These are phyloP conservation scores for Mylabris phalerata DNA, from an alignment of 1,140 invertebrate genomes.

Conservation along the genomic window DNA sequence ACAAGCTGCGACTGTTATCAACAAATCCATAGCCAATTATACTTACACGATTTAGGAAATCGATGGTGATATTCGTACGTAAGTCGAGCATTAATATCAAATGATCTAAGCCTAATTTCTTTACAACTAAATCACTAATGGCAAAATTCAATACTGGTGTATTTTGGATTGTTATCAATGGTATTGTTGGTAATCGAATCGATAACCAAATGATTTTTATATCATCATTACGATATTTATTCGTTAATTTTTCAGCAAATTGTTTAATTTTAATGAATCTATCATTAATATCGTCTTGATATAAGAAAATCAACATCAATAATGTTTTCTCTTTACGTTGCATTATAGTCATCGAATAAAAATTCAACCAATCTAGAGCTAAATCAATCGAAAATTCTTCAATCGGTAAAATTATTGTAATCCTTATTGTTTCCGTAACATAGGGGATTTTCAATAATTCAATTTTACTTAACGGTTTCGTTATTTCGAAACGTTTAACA, in stretches of 20 bases:
- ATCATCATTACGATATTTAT: conserved; percentile 62
- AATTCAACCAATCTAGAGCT: conserved; percentile 58
- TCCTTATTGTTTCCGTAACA: conserved; percentile 79
- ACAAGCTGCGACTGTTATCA: too few relatives aligned
- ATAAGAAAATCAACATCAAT: conserved; percentile 56
- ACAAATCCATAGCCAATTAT: not conserved
- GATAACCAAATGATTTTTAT: conserved; percentile 65
- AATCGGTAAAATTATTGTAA: conserved; percentile 68
- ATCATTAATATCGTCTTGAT: conserved; percentile 49
- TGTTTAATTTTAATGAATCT: conserved; percentile 59
- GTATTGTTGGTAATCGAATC: conserved; percentile 51
- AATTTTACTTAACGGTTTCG: conserved; percentile 73
- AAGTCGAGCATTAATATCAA: conserved; percentile 60
- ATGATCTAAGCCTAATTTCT: conserved; percentile 63
- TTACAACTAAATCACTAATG: conserved; percentile 61
- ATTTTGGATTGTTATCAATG: conserved; percentile 31
- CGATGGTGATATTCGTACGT: conserved; percentile 61
- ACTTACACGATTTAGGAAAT: conserved; percentile 76
- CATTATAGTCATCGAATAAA: conserved; percentile 65
- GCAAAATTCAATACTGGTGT: conserved; percentile 54
- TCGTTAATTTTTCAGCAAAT: conserved; percentile 52
- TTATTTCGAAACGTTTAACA: conserved; percentile 55
- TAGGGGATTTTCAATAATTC: conserved; percentile 84
- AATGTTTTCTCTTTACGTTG: conserved; percentile 71
- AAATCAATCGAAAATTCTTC: conserved; percentile 46